A percentile compares a stretch with the other conserved stretches of the same genome.
These are phyloP conservation scores for Pipistrellus nathusii DNA, from an alignment of 2,797 vertebrate species.

Conservation along the genomic window DNA sequence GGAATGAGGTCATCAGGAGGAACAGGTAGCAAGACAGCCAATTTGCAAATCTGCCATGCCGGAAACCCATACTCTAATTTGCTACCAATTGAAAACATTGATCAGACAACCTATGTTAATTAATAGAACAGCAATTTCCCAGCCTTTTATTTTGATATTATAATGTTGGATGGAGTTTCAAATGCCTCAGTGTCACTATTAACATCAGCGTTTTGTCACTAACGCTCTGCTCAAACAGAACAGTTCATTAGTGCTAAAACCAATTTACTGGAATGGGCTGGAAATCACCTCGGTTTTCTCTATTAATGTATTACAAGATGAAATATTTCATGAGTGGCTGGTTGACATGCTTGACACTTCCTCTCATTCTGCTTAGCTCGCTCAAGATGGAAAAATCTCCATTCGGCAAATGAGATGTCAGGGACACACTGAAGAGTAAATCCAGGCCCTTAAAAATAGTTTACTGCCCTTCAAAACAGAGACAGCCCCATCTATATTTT, in stretches of 20 bases:
- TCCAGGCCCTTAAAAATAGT: neutral
- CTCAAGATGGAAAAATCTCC: constrained; percentile 50
- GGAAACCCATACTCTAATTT: constrained; percentile 40
- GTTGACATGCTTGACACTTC: constrained; percentile 22
- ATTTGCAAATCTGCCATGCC: neutral
- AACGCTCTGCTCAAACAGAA: constrained; percentile 45
- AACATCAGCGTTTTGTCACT: constrained; percentile 20
- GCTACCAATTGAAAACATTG: constrained; percentile 64
- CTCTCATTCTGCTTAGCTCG: neutral
- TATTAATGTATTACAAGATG: constrained; percentile 70
- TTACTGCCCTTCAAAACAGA: constrained; percentile 9
- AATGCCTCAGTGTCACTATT: constrained; percentile 16
- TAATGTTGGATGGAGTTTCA: constrained; percentile 67
- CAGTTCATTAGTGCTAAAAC: constrained; percentile 74
- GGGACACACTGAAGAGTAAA: neutral
- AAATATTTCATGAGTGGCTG: constrained; percentile 22
- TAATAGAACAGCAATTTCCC: constrained; percentile 57
- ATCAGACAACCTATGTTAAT: constrained; percentile 57
- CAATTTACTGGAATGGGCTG: constrained; percentile 65
- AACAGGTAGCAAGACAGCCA: constrained; percentile 64
- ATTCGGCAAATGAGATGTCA: constrained; percentile 7
- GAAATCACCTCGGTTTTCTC: constrained; percentile 50
- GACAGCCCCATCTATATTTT: neutral
- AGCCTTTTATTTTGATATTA: constrained; percentile 72
- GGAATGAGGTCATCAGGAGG: constrained; percentile 49